Base-by-base conservation (phyloP, 2,888 invertebrate genomes). In the Hydroisotoma schaefferi region DNA sequence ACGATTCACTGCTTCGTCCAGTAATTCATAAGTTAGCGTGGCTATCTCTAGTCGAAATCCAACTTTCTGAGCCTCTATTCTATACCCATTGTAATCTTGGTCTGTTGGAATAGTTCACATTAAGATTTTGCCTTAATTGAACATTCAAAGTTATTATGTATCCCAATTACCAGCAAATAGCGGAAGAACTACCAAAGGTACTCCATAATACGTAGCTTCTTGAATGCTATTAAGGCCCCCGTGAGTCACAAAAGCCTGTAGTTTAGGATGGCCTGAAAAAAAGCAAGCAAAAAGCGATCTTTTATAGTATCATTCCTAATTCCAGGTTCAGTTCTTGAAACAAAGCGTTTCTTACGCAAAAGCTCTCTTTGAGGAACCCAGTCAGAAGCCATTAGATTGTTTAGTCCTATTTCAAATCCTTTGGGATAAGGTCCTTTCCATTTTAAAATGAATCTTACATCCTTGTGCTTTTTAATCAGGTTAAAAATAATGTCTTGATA, bases 361-460 rank as follows among this genome's bases (percentile, higher is more conserved):
- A 72, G 62, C 51, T 72, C 68, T 29, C 52, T 62, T 47, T 72
- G 72, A n/a, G 72, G 72, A 5, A 72, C 57, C 72, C 72, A 72
- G 10, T 69, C 66, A 0, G 68, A 62, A 23, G 59, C 61, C 22
- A 69, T n/a, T 1, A 72, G 26, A 49, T 72, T 69, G 20, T 59
- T 52, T 1, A 69, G 67, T 26, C 43, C 40, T 8, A 57, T 43
- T 27, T 64, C 49, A 29, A 59, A 48, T 18, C 58, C 56, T 40
- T 61, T 52, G 1, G 72, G 72, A 1, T 67, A 44, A 3, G 63
- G 59, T 23, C 69, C 72, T 22, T 59, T 65, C 70, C 72, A 72
- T 43, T 68, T 54, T 63, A 70, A 61, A 2, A 70, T 55, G 55
- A 72, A 70, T 23, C 63, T 52, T 2, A 70, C 65, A 23, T 64